phyloP scores from a whole-genome alignment of 2,797 vertebrate species.

The Allobates femoralis region DNA sequence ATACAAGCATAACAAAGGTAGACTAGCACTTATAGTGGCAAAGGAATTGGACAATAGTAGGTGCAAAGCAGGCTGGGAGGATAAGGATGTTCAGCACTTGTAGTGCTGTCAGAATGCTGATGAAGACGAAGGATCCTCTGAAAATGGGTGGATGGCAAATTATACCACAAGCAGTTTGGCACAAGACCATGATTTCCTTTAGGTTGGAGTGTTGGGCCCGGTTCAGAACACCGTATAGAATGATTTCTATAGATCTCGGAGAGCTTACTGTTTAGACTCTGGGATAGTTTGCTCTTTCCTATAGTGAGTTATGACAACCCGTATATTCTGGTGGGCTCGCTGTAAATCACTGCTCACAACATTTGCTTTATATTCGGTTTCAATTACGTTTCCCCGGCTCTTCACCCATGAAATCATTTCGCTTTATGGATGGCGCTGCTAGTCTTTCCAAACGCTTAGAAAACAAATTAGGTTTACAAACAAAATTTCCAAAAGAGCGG shows the following conservation, averaged over 20 bases:
- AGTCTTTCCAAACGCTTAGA: conserved; percentile 36
- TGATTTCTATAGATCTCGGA: background rate
- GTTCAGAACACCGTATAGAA: background rate
- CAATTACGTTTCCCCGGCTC: conserved; percentile 28
- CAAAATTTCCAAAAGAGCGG: conserved; percentile 1
- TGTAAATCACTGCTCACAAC: conserved; percentile 37
- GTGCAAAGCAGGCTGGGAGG: too few relatives aligned
- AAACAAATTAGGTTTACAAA: conserved; percentile 45
- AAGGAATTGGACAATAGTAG: too few relatives aligned
- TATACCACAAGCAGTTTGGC: too few relatives aligned
- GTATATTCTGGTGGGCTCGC: background rate
- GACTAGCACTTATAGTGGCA: too few relatives aligned
- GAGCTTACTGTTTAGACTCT: background rate
- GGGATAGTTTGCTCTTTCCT: background rate
- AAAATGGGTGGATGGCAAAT: too few relatives aligned
- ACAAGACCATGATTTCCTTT: too few relatives aligned
- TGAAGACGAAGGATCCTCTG: too few relatives aligned
- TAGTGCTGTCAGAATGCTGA: too few relatives aligned
- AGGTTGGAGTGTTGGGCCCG: too few relatives aligned
- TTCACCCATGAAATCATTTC: conserved; percentile 42
- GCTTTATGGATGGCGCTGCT: conserved; percentile 32
- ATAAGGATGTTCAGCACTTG: too few relatives aligned
- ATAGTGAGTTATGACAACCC: conserved; percentile 8
- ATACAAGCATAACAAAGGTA: too few relatives aligned
- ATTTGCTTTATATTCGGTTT: conserved; percentile 17